These are phyloP conservation scores for Erebia epiphron DNA, from an alignment of 2,888 invertebrate species.

Conservation along the genomic window DNA sequence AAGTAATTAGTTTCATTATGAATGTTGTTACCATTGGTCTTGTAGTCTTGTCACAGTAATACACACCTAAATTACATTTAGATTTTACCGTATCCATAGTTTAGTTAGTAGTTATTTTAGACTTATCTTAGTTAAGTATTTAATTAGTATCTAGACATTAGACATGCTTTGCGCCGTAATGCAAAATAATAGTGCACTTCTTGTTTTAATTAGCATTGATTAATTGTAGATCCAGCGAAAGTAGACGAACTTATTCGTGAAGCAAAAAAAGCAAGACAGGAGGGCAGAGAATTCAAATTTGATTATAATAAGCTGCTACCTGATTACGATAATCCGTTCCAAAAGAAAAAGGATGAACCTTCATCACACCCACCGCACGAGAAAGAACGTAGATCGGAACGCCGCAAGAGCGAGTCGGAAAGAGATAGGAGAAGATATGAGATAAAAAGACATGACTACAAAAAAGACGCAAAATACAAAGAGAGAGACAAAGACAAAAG, in stretches of 20 bases:
- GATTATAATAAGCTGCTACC: slow-evolving; percentile 72
- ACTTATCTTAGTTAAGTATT: no score
- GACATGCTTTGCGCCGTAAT: no score
- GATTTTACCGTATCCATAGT: no score
- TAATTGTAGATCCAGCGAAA: slow-evolving; percentile 57
- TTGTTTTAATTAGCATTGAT: neutral
- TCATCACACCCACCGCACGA: slow-evolving; percentile 25
- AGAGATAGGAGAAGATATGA: slow-evolving; percentile 45
- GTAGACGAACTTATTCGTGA: slow-evolving; percentile 73
- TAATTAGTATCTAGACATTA: no score
- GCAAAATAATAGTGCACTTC: neutral
- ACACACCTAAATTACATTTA: no score
- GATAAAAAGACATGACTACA: slow-evolving; percentile 44
- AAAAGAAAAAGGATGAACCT: slow-evolving; percentile 54
- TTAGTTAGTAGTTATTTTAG: no score
- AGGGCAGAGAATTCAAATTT: slow-evolving; percentile 73
- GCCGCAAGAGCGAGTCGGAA: slow-evolving; percentile 40
- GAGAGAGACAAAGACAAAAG: slow-evolving; percentile 47
- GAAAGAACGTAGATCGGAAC: slow-evolving; percentile 42
- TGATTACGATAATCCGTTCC: slow-evolving; percentile 75
- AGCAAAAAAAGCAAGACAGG: slow-evolving; percentile 70
- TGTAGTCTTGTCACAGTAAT: no score
- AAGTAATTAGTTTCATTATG: no score
- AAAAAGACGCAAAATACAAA: slow-evolving; percentile 47
- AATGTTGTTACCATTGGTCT: no score